Percentiles rank a stretch among this genome's conserved stretches.
These are phyloP conservation scores for Zoanthus sociatus DNA, from an alignment of 92 coral and sea anemone species.

Conservation along the genomic window DNA sequence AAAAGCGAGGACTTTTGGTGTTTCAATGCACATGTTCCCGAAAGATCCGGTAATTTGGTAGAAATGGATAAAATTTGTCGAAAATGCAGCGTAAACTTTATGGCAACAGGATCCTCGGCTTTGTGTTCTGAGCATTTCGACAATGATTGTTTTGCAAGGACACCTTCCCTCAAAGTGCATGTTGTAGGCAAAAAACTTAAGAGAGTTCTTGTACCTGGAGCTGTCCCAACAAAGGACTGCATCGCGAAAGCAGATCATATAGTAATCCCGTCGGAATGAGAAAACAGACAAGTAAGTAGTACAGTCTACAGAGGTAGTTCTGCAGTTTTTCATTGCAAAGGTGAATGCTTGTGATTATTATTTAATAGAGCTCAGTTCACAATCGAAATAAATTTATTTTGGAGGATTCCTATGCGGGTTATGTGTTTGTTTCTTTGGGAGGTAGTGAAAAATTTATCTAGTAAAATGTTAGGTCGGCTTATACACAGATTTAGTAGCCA, in stretches of 20 bases:
- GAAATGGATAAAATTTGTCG: constrained; percentile 7
- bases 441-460: too few relatives aligned
- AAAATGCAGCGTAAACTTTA: not conserved
- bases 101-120: not conserved
- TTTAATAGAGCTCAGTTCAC: too few relatives aligned
- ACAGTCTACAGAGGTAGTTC: too few relatives aligned
- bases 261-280: not conserved
- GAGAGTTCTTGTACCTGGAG: constrained; percentile 12
- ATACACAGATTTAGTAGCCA: too few relatives aligned
- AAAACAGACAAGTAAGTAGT: too few relatives aligned
- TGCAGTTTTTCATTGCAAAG: too few relatives aligned
- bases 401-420: too few relatives aligned
- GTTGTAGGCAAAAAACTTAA: not conserved
- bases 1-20: not conserved
- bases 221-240: constrained; percentile 2
- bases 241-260: not conserved
- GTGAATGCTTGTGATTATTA: too few relatives aligned
- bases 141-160: not conserved
- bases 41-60: not conserved
- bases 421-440: too few relatives aligned
- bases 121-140: constrained; percentile 3
- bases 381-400: too few relatives aligned
- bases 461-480: too few relatives aligned
- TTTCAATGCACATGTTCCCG: not conserved
- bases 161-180: constrained; percentile 4